These are phyloP conservation scores for Zalophus californianus DNA, from an alignment of 2,797 vertebrate genomes.

Conservation along the genomic window DNA sequence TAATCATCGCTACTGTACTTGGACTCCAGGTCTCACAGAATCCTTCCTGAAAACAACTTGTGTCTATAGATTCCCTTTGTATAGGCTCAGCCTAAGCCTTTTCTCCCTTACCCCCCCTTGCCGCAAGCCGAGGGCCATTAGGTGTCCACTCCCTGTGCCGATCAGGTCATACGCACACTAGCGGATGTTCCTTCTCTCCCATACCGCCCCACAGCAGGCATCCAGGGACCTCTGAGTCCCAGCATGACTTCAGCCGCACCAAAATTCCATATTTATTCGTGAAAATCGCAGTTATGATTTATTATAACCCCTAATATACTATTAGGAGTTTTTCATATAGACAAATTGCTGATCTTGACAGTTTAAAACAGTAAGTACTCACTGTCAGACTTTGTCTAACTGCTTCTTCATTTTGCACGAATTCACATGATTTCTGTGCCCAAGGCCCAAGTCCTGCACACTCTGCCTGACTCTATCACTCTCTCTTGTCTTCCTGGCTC, in stretches of 20 bases:
- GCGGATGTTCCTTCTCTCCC: not conserved
- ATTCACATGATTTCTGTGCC: not conserved
- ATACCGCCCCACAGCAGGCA: not conserved
- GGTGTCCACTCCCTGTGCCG: not conserved
- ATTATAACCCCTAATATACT: not conserved
- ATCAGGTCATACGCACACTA: not conserved
- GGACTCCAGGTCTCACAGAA: not conserved
- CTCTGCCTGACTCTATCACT: not conserved
- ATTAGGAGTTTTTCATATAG: not conserved
- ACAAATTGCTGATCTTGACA: not conserved
- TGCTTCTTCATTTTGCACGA: not conserved
- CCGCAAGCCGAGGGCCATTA: not conserved
- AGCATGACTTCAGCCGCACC: not conserved
- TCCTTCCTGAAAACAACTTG: not conserved
- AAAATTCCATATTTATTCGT: not conserved
- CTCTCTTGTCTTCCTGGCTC: not conserved
- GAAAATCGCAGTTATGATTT: not conserved
- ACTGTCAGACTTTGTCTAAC: not conserved
- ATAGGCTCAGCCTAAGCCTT: not conserved
- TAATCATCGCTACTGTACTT: not conserved
- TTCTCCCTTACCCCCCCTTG: not conserved
- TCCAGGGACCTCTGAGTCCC: not conserved
- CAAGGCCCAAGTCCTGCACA: not conserved
- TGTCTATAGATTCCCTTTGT: not conserved
- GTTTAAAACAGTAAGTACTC: conserved; percentile 6